Base-by-base conservation (phyloP, 2,797 vertebrate genomes). In the Sebastiscus albofasciatus region DNA sequence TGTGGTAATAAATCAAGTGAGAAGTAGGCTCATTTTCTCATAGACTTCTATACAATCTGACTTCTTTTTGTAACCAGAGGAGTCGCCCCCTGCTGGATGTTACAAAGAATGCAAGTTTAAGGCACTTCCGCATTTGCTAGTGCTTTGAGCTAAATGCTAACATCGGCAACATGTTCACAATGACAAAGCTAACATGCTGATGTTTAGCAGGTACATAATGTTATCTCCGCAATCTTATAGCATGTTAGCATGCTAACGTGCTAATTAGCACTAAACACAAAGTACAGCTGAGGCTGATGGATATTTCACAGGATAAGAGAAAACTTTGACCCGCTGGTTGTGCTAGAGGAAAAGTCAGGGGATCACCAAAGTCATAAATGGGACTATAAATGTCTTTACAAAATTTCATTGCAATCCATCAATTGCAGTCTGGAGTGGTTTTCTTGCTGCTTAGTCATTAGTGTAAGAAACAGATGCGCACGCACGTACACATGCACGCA, bases 371-470 rank as follows among this genome's bases (percentile, higher is more conserved):
- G 59, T 33, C 29, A 20, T 62, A 12, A 61, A 27, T 46, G 22
- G 24, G 39, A 46, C 3, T 20, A 29, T 20, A 20, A 67, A 46
- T 20, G 3, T 67, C 8, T 42, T 36, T 26, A 26, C 14, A 46
- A 42, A 5, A 66, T 26, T 8, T 49, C 1, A 49, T 49, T 24
- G 6, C 34, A 56, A 56, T 13, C 31, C 52, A 36, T 36, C 52
- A 33, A 10, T 34, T 55, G 10, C 13, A 55, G 52, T 34, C 4
- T 14, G 27, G 31, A 11, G 52, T 26, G 14, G 9, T 22, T 66
- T n/a, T 66, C 27, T 66, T 72, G 16, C 65, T 80, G 65, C 71
- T 66, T 16, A 36, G 46, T 9, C 59, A 61, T 72, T 60, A 70
- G 24, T 58, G 34, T 60, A 58, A 42, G 31, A 78, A 58, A 24